Percentiles rank a stretch among this genome's conserved stretches.
These are phyloP conservation scores for Euura lappo DNA, from an alignment of 1,140 invertebrate genomes.

Conservation along the genomic window DNA sequence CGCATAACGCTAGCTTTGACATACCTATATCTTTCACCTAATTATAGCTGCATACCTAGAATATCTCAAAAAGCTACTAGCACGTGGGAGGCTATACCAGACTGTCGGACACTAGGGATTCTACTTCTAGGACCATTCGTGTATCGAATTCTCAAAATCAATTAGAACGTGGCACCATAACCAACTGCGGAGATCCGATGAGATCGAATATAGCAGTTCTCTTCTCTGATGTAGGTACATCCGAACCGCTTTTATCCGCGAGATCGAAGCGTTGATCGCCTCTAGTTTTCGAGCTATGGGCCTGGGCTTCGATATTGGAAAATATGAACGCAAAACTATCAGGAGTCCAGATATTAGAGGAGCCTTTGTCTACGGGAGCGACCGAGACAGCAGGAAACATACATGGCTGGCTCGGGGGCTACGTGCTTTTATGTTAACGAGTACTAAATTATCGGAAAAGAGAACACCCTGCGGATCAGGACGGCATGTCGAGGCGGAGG, in stretches of 20 bases:
- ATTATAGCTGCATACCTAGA: not conserved
- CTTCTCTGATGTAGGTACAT: no score
- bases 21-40: not conserved
- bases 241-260: no score
- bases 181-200: no score
- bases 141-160: no score
- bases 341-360: constrained; percentile 26
- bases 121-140: no score
- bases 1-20: not conserved
- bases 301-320: constrained; percentile 29
- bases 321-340: constrained; percentile 35
- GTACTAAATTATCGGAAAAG: constrained; percentile 54
- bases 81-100: not conserved
- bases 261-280: not conserved
- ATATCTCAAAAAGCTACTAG: not conserved
- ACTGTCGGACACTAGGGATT: no score
- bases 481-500: constrained; percentile 39
- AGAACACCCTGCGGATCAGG: constrained; percentile 44
- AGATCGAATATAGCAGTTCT: no score
- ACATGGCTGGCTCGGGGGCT: not conserved
- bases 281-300: not conserved
- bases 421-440: constrained; percentile 45
- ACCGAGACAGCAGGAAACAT: not conserved
- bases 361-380: not conserved
- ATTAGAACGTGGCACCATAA: no score